phyloP scores from a whole-genome alignment of 1,140 invertebrate species.

The Pseudomyrmex dendroicus region DNA sequence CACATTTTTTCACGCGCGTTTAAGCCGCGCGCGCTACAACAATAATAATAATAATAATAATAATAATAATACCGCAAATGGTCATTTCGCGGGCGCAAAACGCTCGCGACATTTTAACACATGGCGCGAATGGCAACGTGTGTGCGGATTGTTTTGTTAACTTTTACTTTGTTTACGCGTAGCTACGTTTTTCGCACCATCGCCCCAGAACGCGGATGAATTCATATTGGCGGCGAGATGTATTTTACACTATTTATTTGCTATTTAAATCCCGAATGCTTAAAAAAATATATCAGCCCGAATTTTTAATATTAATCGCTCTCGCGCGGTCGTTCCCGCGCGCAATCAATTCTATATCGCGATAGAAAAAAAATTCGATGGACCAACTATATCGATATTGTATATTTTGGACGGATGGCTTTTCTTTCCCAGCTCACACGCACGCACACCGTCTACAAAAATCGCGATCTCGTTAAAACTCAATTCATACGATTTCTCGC shows the following conservation, averaged over 20 bases:
- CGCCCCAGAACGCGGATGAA: constrained; percentile 44
- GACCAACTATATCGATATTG: neutral
- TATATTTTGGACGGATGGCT: too few species aligned
- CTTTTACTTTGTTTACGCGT: constrained; percentile 57
- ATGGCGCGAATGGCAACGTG: constrained; percentile 31
- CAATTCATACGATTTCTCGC: too few species aligned
- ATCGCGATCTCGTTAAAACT: too few species aligned
- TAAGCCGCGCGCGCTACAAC: neutral
- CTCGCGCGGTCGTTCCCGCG: neutral
- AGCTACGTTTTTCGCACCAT: constrained; percentile 49
- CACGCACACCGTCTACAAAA: too few species aligned
- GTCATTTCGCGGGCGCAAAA: neutral
- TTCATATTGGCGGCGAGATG: constrained; percentile 46
- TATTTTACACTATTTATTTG: constrained; percentile 59
- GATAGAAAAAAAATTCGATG: neutral
- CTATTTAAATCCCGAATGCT: constrained; percentile 57
- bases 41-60: neutral
- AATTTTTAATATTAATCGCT: constrained; percentile 42
- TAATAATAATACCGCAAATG: neutral
- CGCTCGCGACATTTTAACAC: constrained; percentile 46
- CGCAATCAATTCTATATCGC: neutral
- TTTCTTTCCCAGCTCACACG: neutral
- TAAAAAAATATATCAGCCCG: constrained; percentile 43
- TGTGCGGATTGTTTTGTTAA: constrained; percentile 56
- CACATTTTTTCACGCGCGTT: constrained; percentile 5